Conservation (phyloP, 2,888 invertebrate species). For the Elmis aenea region DNA sequence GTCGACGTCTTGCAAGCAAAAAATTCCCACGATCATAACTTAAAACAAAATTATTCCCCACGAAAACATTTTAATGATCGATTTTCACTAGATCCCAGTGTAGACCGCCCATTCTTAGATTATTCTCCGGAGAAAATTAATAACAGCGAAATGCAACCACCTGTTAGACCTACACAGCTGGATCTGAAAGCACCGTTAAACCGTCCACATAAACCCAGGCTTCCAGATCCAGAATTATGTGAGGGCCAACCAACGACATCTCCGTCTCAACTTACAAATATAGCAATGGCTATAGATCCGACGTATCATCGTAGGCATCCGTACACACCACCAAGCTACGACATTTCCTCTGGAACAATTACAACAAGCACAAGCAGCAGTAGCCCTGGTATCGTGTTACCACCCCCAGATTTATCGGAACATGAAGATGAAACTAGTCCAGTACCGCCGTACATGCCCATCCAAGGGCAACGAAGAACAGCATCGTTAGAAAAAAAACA, state of each 20-base stretch:
- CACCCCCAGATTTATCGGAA: constrained; percentile 33
- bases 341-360: constrained; percentile 39
- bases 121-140: constrained; percentile 23
- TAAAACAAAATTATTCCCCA: constrained; percentile 27
- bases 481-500: constrained; percentile 51
- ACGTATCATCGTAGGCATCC: constrained; percentile 50
- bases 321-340: constrained; percentile 39
- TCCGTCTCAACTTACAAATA: constrained; percentile 49
- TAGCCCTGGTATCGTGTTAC: constrained; percentile 37
- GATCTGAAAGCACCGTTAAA: constrained; percentile 40
- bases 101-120: constrained; percentile 8
- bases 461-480: constrained; percentile 66
- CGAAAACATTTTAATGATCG: constrained; percentile 21
- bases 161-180: constrained; percentile 41
- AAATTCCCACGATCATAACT: constrained; percentile 21
- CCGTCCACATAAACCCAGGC: constrained; percentile 37
- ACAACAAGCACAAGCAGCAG: constrained; percentile 39
- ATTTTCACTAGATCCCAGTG: constrained; percentile 11
- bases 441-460: constrained; percentile 71
- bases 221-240: constrained; percentile 38
- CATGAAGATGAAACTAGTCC: constrained; percentile 50
- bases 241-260: constrained; percentile 28
- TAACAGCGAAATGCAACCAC: constrained; percentile 28
- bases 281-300: constrained; percentile 64
- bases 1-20: constrained; percentile 35